Evolutionary conservation across 1,140 invertebrate genomes (phyloP).

Genomic region (Panulirus ornatus): DNA sequence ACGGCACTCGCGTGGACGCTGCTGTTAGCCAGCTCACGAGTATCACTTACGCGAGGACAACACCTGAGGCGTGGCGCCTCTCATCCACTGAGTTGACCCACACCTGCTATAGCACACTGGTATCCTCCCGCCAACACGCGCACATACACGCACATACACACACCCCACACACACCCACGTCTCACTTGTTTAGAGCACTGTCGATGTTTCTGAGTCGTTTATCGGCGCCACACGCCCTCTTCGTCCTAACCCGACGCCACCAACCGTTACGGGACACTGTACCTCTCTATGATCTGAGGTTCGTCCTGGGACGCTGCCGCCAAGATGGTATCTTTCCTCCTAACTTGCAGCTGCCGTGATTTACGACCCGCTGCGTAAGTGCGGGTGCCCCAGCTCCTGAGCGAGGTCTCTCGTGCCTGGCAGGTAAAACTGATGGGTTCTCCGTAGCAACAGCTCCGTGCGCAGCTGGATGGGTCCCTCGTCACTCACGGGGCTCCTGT

Average conservation of each 20-base stretch:
- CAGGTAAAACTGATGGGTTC: slow-evolving; percentile 33
- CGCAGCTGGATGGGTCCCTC: neutral
- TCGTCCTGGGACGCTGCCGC: neutral
- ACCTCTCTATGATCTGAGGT: neutral
- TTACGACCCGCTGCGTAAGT: neutral
- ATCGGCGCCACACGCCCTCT: neutral
- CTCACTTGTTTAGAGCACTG: neutral
- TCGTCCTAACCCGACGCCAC: neutral
- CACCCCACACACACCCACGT: slow-evolving; percentile 3
- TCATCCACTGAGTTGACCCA: neutral
- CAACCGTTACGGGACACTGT: slow-evolving; percentile 5
- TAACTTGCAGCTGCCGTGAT: too few relatives aligned
- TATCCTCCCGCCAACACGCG: neutral
- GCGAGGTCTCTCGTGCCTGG: neutral
- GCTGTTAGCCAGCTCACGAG: neutral
- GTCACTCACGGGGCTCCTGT: neutral
- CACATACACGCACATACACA: neutral
- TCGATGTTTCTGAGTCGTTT: neutral
- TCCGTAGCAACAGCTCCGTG: slow-evolving; percentile 52
- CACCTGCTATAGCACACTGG: neutral
- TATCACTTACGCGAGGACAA: too few relatives aligned
- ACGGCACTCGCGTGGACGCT: neutral
- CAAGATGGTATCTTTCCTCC: too few relatives aligned
- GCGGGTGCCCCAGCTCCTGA: neutral
- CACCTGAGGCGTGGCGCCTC: too few relatives aligned